phyloP scores from a whole-genome alignment of 2,113 vertebrate species.

The Sterrhoptilus dennistouni region DNA sequence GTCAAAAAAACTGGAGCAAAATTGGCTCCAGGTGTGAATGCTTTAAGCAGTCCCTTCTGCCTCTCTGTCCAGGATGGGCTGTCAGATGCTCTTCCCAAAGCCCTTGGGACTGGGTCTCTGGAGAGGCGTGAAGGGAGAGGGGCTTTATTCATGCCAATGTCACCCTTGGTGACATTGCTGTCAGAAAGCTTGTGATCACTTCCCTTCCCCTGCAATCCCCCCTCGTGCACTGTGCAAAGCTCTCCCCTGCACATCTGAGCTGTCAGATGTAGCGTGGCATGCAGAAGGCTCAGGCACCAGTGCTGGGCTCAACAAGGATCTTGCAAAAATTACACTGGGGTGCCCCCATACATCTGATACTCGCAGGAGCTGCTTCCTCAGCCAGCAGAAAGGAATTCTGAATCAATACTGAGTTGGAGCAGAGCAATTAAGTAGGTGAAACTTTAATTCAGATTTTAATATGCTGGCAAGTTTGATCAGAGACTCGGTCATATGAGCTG shows the following conservation, averaged over 20 bases:
- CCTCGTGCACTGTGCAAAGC: accelerated
- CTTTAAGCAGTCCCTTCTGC: neutral
- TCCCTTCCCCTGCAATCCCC: neutral
- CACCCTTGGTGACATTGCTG: neutral
- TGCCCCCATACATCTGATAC: accelerated
- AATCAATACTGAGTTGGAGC: neutral
- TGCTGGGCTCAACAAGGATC: neutral
- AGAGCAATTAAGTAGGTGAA: neutral
- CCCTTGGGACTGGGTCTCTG: neutral
- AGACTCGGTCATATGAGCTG: accelerated
- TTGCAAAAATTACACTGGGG: neutral
- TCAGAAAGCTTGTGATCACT: accelerated
- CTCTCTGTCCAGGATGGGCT: accelerated
- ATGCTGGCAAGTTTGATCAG: neutral
- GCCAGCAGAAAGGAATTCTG: neutral
- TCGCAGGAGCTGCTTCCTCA: neutral
- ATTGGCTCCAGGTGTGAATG: neutral
- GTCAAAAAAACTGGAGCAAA: neutral
- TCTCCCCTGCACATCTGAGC: neutral
- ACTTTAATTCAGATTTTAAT: neutral
- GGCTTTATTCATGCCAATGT: neutral
- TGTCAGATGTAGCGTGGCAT: neutral
- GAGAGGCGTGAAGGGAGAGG: neutral
- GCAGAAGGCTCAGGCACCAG: neutral
- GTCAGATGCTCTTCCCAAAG: neutral